phyloP scores from a whole-genome alignment of 2,888 invertebrate species.

The Axea sp. region DNA sequence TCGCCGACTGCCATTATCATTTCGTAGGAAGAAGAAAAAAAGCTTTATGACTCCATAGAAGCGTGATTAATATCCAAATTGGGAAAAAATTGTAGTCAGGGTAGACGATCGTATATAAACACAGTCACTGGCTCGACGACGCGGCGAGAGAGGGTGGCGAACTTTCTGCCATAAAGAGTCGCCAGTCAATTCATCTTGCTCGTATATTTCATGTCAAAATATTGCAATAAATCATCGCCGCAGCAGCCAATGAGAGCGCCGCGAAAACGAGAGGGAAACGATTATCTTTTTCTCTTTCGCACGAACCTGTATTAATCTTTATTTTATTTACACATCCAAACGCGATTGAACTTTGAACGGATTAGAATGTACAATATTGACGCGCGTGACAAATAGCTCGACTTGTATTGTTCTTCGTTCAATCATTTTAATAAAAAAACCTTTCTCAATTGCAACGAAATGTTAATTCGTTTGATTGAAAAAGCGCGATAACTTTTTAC shows the following conservation, averaged over 20 bases:
- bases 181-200: conserved; percentile 77
- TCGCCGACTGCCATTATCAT: conserved; percentile 46
- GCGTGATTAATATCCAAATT: conserved; percentile 69
- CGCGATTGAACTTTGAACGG: conserved; percentile 50
- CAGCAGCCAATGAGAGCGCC: conserved; percentile 64
- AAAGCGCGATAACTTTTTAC: no score
- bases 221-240: conserved; percentile 77
- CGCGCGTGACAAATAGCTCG: conserved; percentile 53
- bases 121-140: conserved; percentile 56
- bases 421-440: no score
- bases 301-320: conserved; percentile 74
- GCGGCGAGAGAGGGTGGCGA: conserved; percentile 70
- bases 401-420: conserved; percentile 29
- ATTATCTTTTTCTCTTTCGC: conserved; percentile 65
- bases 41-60: conserved; percentile 60
- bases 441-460: no score
- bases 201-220: conserved; percentile 77
- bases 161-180: conserved; percentile 75
- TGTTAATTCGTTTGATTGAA: no score
- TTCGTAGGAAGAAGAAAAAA: conserved; percentile 37
- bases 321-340: conserved; percentile 68
- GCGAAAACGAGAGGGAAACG: conserved; percentile 59
- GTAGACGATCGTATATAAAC: conserved; percentile 61
- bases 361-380: conserved; percentile 61
- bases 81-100: conserved; percentile 66